Conservation (phyloP, 2,888 invertebrate species). For the Caenorhabditis zanzibari region DNA sequence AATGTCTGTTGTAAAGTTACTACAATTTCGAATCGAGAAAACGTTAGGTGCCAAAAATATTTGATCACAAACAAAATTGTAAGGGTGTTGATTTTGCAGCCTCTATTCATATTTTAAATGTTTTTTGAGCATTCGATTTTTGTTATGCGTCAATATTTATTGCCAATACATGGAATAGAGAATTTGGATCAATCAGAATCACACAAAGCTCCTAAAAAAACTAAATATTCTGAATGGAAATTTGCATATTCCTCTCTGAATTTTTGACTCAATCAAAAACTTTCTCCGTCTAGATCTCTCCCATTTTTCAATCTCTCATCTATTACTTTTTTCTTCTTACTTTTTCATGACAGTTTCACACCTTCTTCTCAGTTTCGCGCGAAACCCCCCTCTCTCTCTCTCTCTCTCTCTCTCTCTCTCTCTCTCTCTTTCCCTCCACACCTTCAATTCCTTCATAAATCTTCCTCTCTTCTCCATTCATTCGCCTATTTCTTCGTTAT, state of each 20-base stretch:
- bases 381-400: conserved; percentile 10
- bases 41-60: neutral
- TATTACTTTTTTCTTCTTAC: conserved; percentile 6
- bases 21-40: neutral
- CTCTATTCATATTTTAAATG: neutral
- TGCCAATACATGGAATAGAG: too few species aligned
- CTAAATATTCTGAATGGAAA: too few species aligned
- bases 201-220: too few species aligned
- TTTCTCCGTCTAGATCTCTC: conserved; percentile 39
- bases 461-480: conserved; percentile 10
- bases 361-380: conserved; percentile 46
- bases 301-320: conserved; percentile 8
- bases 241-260: neutral
- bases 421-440: too few species aligned
- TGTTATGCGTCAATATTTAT: too few species aligned
- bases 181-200: too few species aligned
- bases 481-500: conserved; percentile 2
- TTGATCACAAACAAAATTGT: conserved; percentile 21
- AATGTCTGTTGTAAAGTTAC: conserved; percentile 21
- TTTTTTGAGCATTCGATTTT: too few species aligned
- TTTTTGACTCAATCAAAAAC: conserved; percentile 6
- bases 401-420: too few species aligned
- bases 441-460: conserved; percentile 43
- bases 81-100: neutral
- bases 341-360: conserved; percentile 47